Base-by-base conservation (phyloP, 2,113 vertebrate genomes). In the Tychaedon coryphoeus region DNA sequence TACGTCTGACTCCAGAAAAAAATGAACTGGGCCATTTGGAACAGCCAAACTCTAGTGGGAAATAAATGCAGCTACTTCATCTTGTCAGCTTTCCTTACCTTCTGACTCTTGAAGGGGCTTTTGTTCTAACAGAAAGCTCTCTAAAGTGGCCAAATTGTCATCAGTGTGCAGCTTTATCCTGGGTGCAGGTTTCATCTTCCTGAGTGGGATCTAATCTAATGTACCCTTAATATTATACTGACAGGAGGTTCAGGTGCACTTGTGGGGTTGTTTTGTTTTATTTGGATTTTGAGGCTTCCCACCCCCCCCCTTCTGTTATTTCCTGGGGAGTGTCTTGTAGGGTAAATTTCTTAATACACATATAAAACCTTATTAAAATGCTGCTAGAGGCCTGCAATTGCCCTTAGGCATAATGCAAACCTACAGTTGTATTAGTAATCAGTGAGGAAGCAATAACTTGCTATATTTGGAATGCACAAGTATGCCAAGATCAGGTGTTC, bases 391-490 rank as follows among this genome's bases (percentile, higher is more conserved):
- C 24, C 47, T 85, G 14, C 61, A 94, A 33, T 50, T 77, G 33
- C 66, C 57, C 45, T 31, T 24, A 77, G 62, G 64, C 56, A 61
- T 48, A 78, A 70, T 31, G 47, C 40, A 75, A 60, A 13, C 38
- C 40, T 56, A 60, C 84, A 93, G 85, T 77, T 62, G 69, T 70
- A 73, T 75, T 78, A 71, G 31, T 3, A 0, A 87, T 82, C 54
- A 88, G 62, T 48, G 67, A 91, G 62, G 62, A 86, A 88, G 47
- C 58, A 95, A 42, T 93, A 95, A 92, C 50, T 91, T 94, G 66
- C 51, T 73, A 36, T 0, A 0, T 43, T 86, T 82, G 80, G 62
- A 95, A 86, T 72, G 64, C 36, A 76, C 16, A 50, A 85, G 36
- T 62, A 70, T 20, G 22, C 47, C 2, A 31, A 70, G 78, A 85